Evolutionary conservation across 2,113 vertebrate species (phyloP).

Genomic region (Syngnathus typhle): DNA sequence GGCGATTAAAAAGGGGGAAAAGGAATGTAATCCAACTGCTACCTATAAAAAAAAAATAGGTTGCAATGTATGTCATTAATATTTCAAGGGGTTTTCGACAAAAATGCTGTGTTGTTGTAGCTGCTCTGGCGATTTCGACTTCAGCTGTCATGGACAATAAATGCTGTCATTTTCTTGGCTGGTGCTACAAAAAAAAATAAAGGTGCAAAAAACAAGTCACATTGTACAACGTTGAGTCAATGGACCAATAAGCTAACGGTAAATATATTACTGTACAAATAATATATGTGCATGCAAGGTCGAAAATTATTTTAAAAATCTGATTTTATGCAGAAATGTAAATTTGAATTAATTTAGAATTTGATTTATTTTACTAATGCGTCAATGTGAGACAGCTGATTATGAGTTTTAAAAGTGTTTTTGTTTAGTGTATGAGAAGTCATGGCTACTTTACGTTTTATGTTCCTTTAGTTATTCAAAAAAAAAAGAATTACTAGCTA

Average conservation of each 20-base stretch:
- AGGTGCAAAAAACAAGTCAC: constrained; percentile 18
- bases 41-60: not conserved
- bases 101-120: constrained; percentile 24
- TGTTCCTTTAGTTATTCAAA: not conserved
- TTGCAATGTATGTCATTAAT: not conserved
- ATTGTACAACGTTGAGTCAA: constrained; percentile 20
- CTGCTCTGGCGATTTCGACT: constrained; percentile 44
- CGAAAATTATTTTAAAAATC: too few species aligned
- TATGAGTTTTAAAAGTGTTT: too few species aligned
- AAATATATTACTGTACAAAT: too few species aligned
- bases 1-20: not conserved
- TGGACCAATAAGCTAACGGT: not conserved
- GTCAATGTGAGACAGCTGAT: too few species aligned
- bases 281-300: too few species aligned
- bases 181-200: constrained; percentile 34
- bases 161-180: constrained; percentile 34
- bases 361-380: too few species aligned
- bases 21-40: not conserved
- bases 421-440: too few species aligned
- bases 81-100: constrained; percentile 11
- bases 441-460: too few species aligned
- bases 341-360: too few species aligned
- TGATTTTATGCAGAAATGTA: too few species aligned
- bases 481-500: not conserved
- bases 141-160: constrained; percentile 46